phyloP scores from a whole-genome alignment of 2,888 invertebrate species.

The Adela reaumurella region DNA sequence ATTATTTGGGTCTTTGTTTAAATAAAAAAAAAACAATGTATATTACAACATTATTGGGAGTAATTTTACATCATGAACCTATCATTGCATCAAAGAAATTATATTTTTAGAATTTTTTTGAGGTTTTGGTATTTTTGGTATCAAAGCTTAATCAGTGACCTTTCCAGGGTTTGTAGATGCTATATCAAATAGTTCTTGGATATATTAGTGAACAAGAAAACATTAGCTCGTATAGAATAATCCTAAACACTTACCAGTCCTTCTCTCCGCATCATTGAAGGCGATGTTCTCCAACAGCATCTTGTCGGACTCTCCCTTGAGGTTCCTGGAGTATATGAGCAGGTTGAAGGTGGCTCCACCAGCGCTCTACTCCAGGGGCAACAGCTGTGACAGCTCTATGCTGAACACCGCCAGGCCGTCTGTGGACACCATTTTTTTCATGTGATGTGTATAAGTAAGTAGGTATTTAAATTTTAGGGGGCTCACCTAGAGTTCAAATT shows the following conservation, averaged over 20 bases:
- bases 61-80: no score
- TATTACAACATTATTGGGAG: no score
- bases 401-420: slow-evolving; percentile 43
- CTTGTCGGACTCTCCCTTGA: slow-evolving; percentile 81
- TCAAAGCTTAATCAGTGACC: neutral
- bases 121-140: neutral
- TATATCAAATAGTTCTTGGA: neutral
- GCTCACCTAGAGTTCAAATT: no score
- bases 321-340: slow-evolving; percentile 78
- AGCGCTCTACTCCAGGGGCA: slow-evolving; percentile 40
- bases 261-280: slow-evolving; percentile 81
- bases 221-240: neutral
- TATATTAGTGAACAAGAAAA: neutral
- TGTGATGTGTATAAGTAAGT: no score
- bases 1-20: no score
- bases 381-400: slow-evolving; percentile 60
- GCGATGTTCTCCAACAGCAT: slow-evolving; percentile 81
- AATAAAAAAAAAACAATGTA: no score
- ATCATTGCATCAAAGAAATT: no score
- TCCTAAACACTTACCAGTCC: slow-evolving; percentile 79
- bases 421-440: no score
- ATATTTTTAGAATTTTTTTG: neutral
- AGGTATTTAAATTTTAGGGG: no score
- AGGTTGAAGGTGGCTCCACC: slow-evolving; percentile 64
- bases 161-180: neutral